Conservation (phyloP, 2,113 vertebrate genomes). For the Toxotes chatareus region DNA sequence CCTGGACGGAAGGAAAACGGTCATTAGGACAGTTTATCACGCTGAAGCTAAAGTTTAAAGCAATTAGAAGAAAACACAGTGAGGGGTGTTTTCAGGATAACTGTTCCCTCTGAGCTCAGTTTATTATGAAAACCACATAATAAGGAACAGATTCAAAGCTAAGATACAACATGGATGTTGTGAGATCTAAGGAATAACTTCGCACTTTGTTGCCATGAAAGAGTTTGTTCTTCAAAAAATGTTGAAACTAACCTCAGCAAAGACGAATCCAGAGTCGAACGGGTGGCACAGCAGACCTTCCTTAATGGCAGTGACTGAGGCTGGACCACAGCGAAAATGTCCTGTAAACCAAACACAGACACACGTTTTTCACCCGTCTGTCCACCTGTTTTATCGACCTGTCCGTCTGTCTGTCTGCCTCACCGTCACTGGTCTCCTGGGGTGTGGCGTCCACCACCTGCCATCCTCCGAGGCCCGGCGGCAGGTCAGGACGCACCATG, state of each 20-base stretch:
- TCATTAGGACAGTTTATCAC: not conserved
- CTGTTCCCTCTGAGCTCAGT: too few relatives aligned
- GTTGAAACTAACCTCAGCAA: constrained; percentile 85
- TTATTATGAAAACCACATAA: too few relatives aligned
- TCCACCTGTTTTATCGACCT: not conserved
- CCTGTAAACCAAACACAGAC: constrained; percentile 76
- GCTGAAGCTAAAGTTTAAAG: too few relatives aligned
- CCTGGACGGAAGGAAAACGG: constrained; percentile 73
- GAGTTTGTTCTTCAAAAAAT: too few relatives aligned
- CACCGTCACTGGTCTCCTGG: constrained; percentile 96
- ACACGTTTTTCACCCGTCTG: not conserved
- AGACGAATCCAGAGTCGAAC: constrained; percentile 89
- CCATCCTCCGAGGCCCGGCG: constrained; percentile 88
- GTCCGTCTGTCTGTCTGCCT: not conserved
- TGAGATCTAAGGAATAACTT: too few relatives aligned
- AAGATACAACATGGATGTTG: too few relatives aligned
- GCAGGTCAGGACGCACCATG: constrained; percentile 88
- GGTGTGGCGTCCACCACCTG: constrained; percentile 95
- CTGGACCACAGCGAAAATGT: constrained; percentile 91
- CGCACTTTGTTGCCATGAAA: too few relatives aligned
- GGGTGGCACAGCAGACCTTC: constrained; percentile 86
- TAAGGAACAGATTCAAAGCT: too few relatives aligned
- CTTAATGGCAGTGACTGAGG: constrained; percentile 89
- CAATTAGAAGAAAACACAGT: too few relatives aligned
- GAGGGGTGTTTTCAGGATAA: too few relatives aligned